Conservation (phyloP, 2,797 vertebrate species). For the Bradypus variegatus region DNA sequence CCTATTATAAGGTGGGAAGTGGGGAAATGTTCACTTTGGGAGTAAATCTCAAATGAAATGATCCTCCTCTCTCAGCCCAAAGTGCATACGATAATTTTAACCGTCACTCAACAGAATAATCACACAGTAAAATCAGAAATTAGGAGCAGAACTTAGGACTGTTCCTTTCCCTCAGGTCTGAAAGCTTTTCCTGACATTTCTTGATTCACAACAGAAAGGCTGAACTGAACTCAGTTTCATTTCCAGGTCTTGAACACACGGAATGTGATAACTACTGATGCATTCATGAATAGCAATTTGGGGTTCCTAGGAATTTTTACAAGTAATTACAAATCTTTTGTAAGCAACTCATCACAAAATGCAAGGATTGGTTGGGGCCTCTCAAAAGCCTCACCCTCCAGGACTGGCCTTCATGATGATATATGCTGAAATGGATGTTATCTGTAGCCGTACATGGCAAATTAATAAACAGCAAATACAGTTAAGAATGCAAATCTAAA, state of each 20-base stretch:
- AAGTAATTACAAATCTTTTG: too few species aligned
- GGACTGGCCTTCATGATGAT: not conserved
- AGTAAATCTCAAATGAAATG: not conserved
- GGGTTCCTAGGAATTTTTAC: not conserved
- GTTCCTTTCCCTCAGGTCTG: not conserved
- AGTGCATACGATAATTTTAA: not conserved
- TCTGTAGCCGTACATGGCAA: not conserved
- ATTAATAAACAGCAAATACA: slow-evolving; percentile 28
- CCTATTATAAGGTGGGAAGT: not conserved
- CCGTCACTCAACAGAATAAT: not conserved
- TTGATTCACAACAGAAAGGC: not conserved
- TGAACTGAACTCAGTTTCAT: not conserved
- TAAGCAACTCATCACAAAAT: not conserved
- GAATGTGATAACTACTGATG: not conserved
- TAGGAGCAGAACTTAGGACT: not conserved
- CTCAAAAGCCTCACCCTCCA: not conserved
- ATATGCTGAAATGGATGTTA: not conserved
- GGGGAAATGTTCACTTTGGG: not conserved
- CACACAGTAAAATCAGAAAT: not conserved
- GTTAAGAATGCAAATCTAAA: slow-evolving; percentile 48
- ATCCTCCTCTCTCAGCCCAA: not conserved
- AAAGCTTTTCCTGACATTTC: not conserved
- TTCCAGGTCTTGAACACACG: not conserved
- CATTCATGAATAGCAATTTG: too few species aligned
- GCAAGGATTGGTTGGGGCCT: not conserved